Evolutionary conservation across 2,888 invertebrate genomes (phyloP), one percentile per base, ranked within the genome.

Genomic region (Morpho deidamia): DNA sequence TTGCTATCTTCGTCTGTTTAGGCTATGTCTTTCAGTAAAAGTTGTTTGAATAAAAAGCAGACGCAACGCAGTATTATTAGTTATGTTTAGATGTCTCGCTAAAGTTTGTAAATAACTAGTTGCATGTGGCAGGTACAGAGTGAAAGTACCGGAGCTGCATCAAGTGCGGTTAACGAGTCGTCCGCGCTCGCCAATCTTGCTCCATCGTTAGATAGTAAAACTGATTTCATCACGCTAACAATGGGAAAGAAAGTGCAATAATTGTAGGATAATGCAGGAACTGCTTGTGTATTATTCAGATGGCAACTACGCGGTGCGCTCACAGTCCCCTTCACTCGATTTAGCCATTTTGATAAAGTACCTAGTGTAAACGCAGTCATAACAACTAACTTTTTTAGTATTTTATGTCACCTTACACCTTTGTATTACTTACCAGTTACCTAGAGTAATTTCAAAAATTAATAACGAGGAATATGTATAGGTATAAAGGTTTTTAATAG

Each of bases 201-300:
- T 86, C 81, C 63, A 79, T 85, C 72, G 82, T 80, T 72, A 77
- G 83, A 84, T 83, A 83, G 82, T 84, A 82, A 83, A 75, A 81
- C 76, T 81, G 80, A 78, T 80, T 84, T 75, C 78, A 83, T 78
- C 81, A 80, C 73, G 71, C 71, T 77, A 82, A 84, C 79, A 86
- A 83, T 83, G 78, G 79, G 83, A 89, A 76, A 79, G 84, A 76
- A 92, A 85, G 80, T 87, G 83, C 80, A 81, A 75, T 81, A 91
- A 88, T 76, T 81, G 85, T 76, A 84, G 84, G 76, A 81, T 89
- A 69, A 76, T 80, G 65, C 73, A 78, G 80, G 78, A 77, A 79
- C 72, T 70, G 66, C 62, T 72, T 65, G 66, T 62, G 58, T 67
- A 66, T 69, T 61, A 68, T 63, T 58, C 49, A 44, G 23, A 8